Conservation (phyloP, 2,797 vertebrate species). For the Anas flavirostris region DNA sequence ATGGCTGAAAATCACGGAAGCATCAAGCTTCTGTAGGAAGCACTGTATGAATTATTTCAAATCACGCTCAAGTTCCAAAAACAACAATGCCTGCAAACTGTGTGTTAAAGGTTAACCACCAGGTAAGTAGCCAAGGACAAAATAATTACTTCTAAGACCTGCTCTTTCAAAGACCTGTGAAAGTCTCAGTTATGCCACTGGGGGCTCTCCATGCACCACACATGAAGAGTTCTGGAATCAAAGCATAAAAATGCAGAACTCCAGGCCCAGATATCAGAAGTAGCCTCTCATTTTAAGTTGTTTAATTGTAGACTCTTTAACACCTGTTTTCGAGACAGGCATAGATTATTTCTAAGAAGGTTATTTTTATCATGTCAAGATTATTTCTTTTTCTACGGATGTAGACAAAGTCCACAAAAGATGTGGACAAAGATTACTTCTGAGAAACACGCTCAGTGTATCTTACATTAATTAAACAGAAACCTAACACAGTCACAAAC, state of each 20-base stretch:
- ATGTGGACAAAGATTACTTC: background rate
- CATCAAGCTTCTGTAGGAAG: background rate
- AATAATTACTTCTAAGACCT: background rate
- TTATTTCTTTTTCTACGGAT: background rate
- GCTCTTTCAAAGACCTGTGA: background rate
- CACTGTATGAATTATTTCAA: background rate
- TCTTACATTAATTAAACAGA: background rate
- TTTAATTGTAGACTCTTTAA: background rate
- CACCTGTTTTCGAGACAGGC: background rate
- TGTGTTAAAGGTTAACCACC: background rate
- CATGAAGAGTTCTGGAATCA: background rate
- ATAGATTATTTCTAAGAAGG: background rate
- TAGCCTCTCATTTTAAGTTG: background rate
- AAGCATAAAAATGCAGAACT: background rate
- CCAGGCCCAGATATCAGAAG: background rate
- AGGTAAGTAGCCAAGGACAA: background rate
- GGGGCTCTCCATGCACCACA: constrained; percentile 37
- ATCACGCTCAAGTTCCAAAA: background rate
- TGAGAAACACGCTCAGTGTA: background rate
- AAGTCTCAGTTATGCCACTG: background rate
- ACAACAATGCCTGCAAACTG: background rate
- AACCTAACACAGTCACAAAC: background rate
- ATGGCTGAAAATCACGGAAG: background rate
- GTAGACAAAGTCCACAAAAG: background rate
- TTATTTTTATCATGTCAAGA: background rate